phyloP scores from a whole-genome alignment of 2,888 invertebrate genomes.

The Xanthorhoe designata region DNA sequence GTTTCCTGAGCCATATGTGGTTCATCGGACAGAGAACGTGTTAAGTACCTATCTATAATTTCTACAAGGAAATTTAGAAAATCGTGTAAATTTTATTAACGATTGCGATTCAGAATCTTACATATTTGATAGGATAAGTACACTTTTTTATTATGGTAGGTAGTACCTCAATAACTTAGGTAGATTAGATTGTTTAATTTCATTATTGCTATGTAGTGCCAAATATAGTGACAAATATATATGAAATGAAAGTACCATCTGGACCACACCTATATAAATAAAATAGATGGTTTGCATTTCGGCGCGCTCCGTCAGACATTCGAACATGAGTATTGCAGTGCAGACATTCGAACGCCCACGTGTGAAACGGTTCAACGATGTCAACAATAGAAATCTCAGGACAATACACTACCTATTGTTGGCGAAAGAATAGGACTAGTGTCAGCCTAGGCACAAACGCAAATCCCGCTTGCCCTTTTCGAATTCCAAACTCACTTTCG shows the following conservation, averaged over 20 bases:
- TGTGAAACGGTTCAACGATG: constrained; percentile 27
- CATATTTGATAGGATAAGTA: too few species aligned
- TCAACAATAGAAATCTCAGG: constrained; percentile 33
- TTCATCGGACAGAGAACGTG: constrained; percentile 11
- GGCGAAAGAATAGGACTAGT: constrained; percentile 20
- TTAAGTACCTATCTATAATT: too few species aligned
- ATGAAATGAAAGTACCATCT: too few species aligned
- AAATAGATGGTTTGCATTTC: too few species aligned
- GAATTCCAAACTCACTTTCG: neutral
- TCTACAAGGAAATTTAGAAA: neutral
- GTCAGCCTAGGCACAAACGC: constrained; percentile 8
- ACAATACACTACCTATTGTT: constrained; percentile 40
- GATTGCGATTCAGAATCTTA: neutral
- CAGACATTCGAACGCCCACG: constrained; percentile 1
- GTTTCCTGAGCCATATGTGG: constrained; percentile 12
- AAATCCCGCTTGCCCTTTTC: constrained; percentile 4
- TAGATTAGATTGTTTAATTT: too few species aligned
- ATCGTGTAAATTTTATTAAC: neutral
- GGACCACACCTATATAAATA: too few species aligned
- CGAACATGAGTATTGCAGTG: neutral
- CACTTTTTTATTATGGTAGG: too few species aligned
- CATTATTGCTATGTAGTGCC: too few species aligned
- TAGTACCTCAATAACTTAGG: too few species aligned
- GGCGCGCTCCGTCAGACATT: neutral
- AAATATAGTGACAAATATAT: too few species aligned